phyloP scores from a whole-genome alignment of 2,888 invertebrate species.

The Spicauda simplicius region DNA sequence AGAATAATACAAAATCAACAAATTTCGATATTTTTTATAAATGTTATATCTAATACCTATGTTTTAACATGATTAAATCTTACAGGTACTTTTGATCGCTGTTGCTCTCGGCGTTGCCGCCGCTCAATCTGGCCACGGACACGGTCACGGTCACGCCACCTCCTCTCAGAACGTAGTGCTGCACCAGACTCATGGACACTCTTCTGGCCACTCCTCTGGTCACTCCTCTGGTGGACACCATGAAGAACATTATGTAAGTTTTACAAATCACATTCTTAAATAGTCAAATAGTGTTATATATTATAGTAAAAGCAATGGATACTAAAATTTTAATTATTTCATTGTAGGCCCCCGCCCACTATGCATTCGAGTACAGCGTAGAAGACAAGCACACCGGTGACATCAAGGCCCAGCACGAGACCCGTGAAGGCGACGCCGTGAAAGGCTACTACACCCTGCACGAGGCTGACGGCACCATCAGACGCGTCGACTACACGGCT shows the following conservation, averaged over 20 bases:
- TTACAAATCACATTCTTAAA: background rate
- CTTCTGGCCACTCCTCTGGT: slow-evolving; percentile 65
- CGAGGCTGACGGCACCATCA: slow-evolving; percentile 80
- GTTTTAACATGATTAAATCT: background rate
- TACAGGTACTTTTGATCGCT: slow-evolving; percentile 42
- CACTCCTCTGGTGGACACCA: background rate
- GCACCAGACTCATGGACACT: slow-evolving; percentile 53
- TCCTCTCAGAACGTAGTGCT: slow-evolving; percentile 56
- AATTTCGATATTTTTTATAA: no score
- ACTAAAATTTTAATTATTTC: background rate
- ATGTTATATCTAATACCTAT: no score
- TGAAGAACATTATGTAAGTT: background rate
- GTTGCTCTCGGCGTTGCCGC: slow-evolving; percentile 35
- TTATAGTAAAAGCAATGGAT: background rate
- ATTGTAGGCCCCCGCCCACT: slow-evolving; percentile 42
- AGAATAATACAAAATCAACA: no score
- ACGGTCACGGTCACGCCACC: slow-evolving; percentile 53
- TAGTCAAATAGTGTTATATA: no score
- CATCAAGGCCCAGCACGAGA: slow-evolving; percentile 75
- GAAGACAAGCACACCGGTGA: slow-evolving; percentile 79
- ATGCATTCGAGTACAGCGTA: slow-evolving; percentile 54
- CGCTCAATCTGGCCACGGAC: slow-evolving; percentile 38
- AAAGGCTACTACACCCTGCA: slow-evolving; percentile 77
- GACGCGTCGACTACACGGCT: slow-evolving; percentile 59
- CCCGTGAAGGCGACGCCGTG: slow-evolving; percentile 54